phyloP scores from a whole-genome alignment of 2,113 vertebrate species.

The Ranitomeya variabilis region DNA sequence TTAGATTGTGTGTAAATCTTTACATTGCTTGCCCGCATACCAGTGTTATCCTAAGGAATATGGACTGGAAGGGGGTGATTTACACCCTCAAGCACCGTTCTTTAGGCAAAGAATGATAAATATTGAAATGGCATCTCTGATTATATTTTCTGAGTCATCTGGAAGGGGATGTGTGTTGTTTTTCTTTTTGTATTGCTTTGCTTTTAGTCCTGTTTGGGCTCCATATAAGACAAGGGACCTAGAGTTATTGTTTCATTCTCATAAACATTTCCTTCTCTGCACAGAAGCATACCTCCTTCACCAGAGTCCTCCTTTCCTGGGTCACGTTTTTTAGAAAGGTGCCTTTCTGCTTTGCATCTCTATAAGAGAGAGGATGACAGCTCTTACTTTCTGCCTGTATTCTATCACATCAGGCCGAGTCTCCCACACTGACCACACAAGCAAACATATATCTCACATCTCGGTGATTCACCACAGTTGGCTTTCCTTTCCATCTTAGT shows the following conservation, averaged over 20 bases:
- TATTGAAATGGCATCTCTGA: neutral
- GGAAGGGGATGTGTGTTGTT: too few relatives aligned
- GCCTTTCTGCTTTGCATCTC: constrained; percentile 12
- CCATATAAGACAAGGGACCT: neutral
- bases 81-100: too few relatives aligned
- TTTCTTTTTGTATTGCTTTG: neutral
- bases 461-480: neutral
- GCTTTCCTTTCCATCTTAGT: too few relatives aligned
- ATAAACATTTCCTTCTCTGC: constrained; percentile 17
- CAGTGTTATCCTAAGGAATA: too few relatives aligned
- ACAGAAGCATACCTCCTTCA: neutral
- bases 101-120: neutral
- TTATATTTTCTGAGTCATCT: too few relatives aligned
- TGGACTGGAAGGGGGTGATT: too few relatives aligned
- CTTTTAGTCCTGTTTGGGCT: neutral
- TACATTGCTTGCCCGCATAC: too few relatives aligned
- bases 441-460: neutral
- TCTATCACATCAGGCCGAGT: constrained; percentile 5
- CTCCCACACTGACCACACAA: constrained; percentile 43
- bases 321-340: constrained; percentile 13
- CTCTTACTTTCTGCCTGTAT: constrained; percentile 19
- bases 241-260: constrained; percentile 13
- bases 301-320: neutral
- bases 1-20: too few relatives aligned
- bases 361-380: constrained; percentile 22